Conservation (phyloP, 2,797 vertebrate species). For the Acipenser oxyrinchus region DNA sequence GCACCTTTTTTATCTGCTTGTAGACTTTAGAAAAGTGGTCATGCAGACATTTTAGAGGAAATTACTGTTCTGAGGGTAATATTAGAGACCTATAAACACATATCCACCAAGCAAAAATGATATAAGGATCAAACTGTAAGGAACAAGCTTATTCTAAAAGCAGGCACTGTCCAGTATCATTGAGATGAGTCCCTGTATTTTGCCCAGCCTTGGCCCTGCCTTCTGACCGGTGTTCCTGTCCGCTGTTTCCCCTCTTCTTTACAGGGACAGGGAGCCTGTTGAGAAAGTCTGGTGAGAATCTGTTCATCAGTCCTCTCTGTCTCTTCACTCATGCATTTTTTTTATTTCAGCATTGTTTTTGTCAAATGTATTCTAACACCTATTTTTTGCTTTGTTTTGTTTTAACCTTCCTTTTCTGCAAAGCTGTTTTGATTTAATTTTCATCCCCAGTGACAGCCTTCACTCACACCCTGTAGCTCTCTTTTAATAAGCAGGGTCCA, state of each 20-base stretch:
- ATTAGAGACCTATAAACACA: too few relatives aligned
- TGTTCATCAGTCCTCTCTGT: constrained; percentile 49
- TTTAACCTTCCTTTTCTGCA: too few relatives aligned
- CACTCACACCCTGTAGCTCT: too few relatives aligned
- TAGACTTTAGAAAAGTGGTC: too few relatives aligned
- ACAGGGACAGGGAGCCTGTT: constrained; percentile 84
- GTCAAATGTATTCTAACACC: not conserved
- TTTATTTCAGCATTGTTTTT: constrained; percentile 27
- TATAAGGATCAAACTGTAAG: not conserved
- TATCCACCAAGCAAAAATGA: too few relatives aligned
- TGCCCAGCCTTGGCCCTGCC: constrained; percentile 17
- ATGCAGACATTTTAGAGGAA: too few relatives aligned
- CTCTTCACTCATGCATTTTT: constrained; percentile 41
- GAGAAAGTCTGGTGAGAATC: constrained; percentile 95
- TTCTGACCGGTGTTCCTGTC: constrained; percentile 55
- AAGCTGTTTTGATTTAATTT: too few relatives aligned
- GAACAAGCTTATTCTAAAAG: not conserved
- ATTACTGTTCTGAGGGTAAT: too few relatives aligned
- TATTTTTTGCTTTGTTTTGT: not conserved
- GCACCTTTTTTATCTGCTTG: too few relatives aligned
- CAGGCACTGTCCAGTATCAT: not conserved
- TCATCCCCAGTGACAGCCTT: too few relatives aligned
- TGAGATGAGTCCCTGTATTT: not conserved
- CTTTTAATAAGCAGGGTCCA: too few relatives aligned
- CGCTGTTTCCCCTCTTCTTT: constrained; percentile 82